These are phyloP conservation scores for Emys orbicularis DNA, from an alignment of 2,797 vertebrate species.

Conservation along the genomic window DNA sequence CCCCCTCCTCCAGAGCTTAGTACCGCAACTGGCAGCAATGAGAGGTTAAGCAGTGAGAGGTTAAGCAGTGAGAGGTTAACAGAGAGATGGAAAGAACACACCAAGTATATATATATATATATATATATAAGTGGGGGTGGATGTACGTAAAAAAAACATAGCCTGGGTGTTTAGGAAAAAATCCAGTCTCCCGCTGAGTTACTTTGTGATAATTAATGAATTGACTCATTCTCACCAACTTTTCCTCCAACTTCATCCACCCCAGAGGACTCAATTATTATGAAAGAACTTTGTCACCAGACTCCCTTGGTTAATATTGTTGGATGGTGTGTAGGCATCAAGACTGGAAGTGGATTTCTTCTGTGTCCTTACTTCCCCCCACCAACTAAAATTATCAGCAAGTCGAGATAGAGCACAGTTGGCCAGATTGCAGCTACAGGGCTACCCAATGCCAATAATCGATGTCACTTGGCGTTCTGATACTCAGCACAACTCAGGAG, in stretches of 20 bases:
- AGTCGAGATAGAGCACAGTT: background rate
- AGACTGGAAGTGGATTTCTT: slow-evolving; percentile 1
- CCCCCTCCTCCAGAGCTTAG: background rate
- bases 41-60: background rate
- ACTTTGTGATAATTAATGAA: slow-evolving; percentile 47
- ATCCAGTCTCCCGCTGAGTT: slow-evolving; percentile 45
- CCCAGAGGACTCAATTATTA: slow-evolving; percentile 44
- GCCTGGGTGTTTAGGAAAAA: slow-evolving; percentile 49
- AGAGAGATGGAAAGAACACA: slow-evolving; percentile 55
- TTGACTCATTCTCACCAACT: slow-evolving; percentile 39
- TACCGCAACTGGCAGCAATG: slow-evolving; percentile 16
- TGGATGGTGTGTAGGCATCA: background rate
- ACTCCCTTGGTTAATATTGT: background rate
- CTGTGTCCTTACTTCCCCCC: slow-evolving; percentile 2
- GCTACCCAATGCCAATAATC: background rate
- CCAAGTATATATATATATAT: background rate
- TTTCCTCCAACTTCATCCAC: slow-evolving; percentile 40
- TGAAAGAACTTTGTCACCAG: slow-evolving; percentile 26
- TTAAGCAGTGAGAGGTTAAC: background rate
- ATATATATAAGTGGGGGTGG: slow-evolving; percentile 33
- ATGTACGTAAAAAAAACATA: slow-evolving; percentile 27
- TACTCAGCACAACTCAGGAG: background rate
- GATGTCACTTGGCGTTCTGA: background rate
- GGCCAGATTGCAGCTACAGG: background rate
- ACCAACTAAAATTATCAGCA: slow-evolving; percentile 13